phyloP scores from a whole-genome alignment of 1,140 invertebrate genomes.

The Aculops lycopersici region DNA sequence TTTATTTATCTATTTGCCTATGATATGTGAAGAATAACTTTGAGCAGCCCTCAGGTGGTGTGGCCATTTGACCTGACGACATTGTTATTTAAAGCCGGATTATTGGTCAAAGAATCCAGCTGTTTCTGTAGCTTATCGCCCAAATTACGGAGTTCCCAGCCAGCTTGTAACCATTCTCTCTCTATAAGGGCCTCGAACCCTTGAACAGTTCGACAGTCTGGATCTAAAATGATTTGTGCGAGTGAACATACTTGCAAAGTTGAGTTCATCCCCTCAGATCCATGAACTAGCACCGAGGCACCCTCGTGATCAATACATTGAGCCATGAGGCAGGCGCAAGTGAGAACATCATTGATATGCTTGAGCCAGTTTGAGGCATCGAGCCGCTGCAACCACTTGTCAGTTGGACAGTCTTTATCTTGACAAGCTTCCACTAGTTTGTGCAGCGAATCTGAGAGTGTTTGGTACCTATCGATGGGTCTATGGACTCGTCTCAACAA shows the following conservation, averaged over 20 bases:
- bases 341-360: constrained; percentile 58
- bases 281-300: constrained; percentile 74
- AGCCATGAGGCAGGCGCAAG: constrained; percentile 69
- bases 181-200: constrained; percentile 73
- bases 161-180: constrained; percentile 76
- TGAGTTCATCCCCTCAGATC: constrained; percentile 59
- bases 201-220: constrained; percentile 67
- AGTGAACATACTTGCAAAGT: constrained; percentile 75
- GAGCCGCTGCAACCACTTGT: constrained; percentile 68
- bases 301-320: constrained; percentile 59
- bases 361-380: constrained; percentile 67
- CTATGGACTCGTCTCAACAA: constrained; percentile 83
- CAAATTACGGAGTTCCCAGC: constrained; percentile 16
- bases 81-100: too few species aligned
- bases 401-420: constrained; percentile 40
- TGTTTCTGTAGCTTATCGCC: background rate
- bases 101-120: background rate
- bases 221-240: constrained; percentile 80
- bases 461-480: constrained; percentile 44
- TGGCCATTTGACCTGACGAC: too few species aligned
- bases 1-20: too few species aligned
- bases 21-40: too few species aligned
- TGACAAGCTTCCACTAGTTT: constrained; percentile 81
- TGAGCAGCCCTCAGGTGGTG: too few species aligned
- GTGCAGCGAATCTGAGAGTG: constrained; percentile 51